Percentiles rank a stretch among this genome's conserved stretches.
phyloP scores from a whole-genome alignment of 2,888 invertebrate genomes.

The Dilophus febrilis region DNA sequence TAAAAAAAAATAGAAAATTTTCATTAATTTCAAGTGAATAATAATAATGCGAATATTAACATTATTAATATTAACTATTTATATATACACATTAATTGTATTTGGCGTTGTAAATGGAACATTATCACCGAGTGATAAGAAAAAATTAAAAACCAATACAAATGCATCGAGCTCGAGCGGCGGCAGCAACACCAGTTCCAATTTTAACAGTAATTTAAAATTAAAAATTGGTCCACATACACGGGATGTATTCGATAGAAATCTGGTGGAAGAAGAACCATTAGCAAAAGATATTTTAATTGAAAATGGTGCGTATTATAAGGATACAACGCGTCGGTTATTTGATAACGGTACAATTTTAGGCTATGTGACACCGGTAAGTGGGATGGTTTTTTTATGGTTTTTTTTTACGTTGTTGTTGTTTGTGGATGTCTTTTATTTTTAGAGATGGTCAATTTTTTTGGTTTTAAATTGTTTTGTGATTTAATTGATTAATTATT shows the following conservation, averaged over 20 bases:
- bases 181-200: too few species aligned
- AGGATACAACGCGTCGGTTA: constrained; percentile 42
- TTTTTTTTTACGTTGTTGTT: neutral
- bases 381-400: constrained; percentile 15
- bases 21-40: too few species aligned
- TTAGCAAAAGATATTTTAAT: constrained; percentile 55
- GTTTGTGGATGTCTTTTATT: constrained; percentile 3
- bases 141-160: constrained; percentile 17
- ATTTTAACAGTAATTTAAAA: constrained; percentile 15
- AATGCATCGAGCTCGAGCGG: too few species aligned
- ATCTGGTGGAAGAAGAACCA: constrained; percentile 49
- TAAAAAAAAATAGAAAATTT: too few species aligned
- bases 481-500: constrained; percentile 5
- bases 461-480: neutral
- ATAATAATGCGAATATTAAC: too few species aligned
- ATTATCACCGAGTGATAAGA: constrained; percentile 19
- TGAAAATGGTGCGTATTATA: constrained; percentile 58
- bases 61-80: too few species aligned
- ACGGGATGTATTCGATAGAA: constrained; percentile 49
- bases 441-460: neutral
- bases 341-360: constrained; percentile 62
- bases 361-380: constrained; percentile 83
- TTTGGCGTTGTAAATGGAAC: constrained; percentile 16
- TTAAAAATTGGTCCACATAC: constrained; percentile 36
- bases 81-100: too few species aligned